A percentile compares a stretch with the other conserved stretches of the same genome.
Evolutionary conservation across 2,888 invertebrate species (phyloP).

Genomic region (Callinectes sapidus): DNA sequence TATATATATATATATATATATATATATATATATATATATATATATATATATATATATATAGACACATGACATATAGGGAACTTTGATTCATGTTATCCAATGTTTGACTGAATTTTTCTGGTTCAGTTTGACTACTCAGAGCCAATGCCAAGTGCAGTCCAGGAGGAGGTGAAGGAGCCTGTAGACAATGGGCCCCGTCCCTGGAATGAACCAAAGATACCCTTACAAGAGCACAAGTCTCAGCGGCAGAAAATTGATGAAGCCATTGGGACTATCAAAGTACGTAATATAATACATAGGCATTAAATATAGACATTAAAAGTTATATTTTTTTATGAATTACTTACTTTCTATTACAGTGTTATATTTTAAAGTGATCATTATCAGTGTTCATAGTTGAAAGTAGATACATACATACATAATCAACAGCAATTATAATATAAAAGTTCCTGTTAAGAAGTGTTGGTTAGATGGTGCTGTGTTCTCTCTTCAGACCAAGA

Average conservation of each 20-base stretch:
- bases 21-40: no score
- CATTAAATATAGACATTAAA: neutral
- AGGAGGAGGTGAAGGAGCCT: conserved; percentile 68
- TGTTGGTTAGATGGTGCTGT: neutral
- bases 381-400: neutral
- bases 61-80: neutral
- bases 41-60: no score
- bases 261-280: conserved; percentile 72
- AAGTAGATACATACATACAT: neutral
- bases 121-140: conserved; percentile 71
- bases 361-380: neutral
- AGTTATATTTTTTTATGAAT: neutral
- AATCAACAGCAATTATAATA: neutral
- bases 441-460: neutral
- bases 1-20: no score
- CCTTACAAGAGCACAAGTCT: conserved; percentile 70
- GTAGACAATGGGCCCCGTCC: conserved; percentile 71
- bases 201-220: conserved; percentile 72
- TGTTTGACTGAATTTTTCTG: neutral
- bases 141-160: conserved; percentile 39
- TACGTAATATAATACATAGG: conserved; percentile 20
- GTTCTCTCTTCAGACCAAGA: conserved; percentile 82
- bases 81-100: neutral
- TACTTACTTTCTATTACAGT: neutral
- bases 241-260: conserved; percentile 69